phyloP scores from a whole-genome alignment of 2,113 vertebrate genomes.

The Ailurus styani region DNA sequence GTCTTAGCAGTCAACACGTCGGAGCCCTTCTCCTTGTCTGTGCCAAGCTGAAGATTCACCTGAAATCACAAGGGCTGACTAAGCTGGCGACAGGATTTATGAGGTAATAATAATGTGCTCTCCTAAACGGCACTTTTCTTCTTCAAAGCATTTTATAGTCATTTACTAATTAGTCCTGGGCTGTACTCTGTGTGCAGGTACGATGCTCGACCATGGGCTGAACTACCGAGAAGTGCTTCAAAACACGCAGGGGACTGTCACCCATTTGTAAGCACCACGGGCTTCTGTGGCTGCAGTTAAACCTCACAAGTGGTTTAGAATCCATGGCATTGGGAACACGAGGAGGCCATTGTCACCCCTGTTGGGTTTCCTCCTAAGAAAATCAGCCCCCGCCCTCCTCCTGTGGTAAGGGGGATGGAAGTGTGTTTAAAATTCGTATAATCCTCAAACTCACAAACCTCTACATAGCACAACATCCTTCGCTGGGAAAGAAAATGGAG shows the following conservation, averaged over 20 bases:
- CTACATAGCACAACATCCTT: not conserved
- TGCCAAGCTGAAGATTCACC: not conserved
- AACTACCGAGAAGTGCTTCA: not conserved
- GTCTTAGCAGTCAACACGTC: not conserved
- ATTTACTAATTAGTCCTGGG: slow-evolving; percentile 60
- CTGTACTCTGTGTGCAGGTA: not conserved
- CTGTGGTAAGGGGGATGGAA: not conserved
- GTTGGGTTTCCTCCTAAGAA: not conserved
- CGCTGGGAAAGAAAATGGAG: not conserved
- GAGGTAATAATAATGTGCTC: slow-evolving; percentile 29
- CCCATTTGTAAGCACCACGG: not conserved
- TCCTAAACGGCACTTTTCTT: slow-evolving; percentile 2
- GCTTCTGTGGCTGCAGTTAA: not conserved
- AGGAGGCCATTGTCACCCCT: not conserved
- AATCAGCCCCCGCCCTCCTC: not conserved
- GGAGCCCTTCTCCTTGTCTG: not conserved
- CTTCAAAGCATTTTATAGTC: slow-evolving; percentile 52
- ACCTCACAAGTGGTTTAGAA: not conserved
- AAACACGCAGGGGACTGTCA: not conserved
- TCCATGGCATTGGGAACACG: not conserved
- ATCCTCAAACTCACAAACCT: not conserved
- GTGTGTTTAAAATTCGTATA: not conserved
- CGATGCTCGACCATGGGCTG: not conserved
- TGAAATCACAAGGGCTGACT: slow-evolving; percentile 33
- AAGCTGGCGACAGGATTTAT: slow-evolving; percentile 44